phyloP scores from a whole-genome alignment of 2,113 vertebrate species.

The Zeus faber region DNA sequence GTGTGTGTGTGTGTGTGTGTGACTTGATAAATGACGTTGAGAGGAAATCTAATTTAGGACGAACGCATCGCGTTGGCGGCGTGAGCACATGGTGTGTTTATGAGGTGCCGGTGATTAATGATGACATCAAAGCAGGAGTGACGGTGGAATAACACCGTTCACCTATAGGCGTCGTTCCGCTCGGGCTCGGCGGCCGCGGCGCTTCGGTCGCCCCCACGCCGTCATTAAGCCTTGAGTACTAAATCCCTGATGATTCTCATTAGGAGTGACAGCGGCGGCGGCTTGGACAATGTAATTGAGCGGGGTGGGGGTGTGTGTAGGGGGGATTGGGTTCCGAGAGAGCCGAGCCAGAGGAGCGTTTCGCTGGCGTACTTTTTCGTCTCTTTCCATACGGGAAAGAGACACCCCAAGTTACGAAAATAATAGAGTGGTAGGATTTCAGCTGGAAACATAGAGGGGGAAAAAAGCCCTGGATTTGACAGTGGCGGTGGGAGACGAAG shows the following conservation, averaged over 20 bases:
- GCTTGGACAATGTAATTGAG: slow-evolving; percentile 23
- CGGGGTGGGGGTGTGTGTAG: slow-evolving; percentile 29
- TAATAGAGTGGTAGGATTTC: neutral
- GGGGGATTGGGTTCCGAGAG: neutral
- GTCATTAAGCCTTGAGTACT: slow-evolving; percentile 54
- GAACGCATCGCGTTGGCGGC: slow-evolving; percentile 57
- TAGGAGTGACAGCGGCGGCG: slow-evolving; percentile 43
- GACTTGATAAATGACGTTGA: slow-evolving; percentile 57
- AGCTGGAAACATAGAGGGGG: neutral
- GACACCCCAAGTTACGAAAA: neutral
- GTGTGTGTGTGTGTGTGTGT: slow-evolving; percentile 18
- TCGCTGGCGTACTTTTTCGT: slow-evolving; percentile 36
- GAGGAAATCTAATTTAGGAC: slow-evolving; percentile 62
- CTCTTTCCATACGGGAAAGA: neutral
- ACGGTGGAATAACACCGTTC: slow-evolving; percentile 67
- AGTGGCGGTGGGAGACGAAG: slow-evolving; percentile 20
- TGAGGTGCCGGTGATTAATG: slow-evolving; percentile 64
- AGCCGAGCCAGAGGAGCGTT: slow-evolving; percentile 27
- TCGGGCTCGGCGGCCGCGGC: slow-evolving; percentile 24
- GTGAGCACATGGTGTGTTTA: slow-evolving; percentile 59
- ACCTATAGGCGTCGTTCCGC: slow-evolving; percentile 49
- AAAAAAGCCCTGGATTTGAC: neutral
- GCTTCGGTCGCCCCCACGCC: slow-evolving; percentile 29
- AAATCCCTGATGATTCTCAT: slow-evolving; percentile 44
- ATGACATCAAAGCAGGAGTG: slow-evolving; percentile 49